phyloP scores from a whole-genome alignment of 2,888 invertebrate species.

The Drosophila vallismaia region DNA sequence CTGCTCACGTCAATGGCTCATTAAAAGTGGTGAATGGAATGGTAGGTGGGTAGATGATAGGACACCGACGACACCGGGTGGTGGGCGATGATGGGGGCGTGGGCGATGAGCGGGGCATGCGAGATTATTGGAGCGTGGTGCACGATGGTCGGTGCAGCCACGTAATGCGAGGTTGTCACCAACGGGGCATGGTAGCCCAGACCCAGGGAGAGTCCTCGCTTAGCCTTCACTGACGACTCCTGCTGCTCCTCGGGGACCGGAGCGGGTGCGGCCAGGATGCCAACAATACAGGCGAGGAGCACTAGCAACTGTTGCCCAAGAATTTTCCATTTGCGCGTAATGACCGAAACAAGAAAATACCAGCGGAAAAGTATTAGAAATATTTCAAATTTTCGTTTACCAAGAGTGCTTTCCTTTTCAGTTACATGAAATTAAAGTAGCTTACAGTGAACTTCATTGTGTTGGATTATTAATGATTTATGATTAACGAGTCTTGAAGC shows the following conservation, averaged over 20 bases:
- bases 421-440: neutral
- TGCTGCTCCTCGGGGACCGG: conserved; percentile 65
- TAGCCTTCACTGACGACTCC: conserved; percentile 70
- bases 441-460: conserved; percentile 78
- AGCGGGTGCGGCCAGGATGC: conserved; percentile 77
- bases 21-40: conserved; percentile 75
- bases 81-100: conserved; percentile 71
- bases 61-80: conserved; percentile 62
- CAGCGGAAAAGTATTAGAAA: neutral
- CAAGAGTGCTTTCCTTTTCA: conserved; percentile 1
- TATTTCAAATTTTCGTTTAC: conserved; percentile 4
- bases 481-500: neutral
- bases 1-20: conserved; percentile 10
- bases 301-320: conserved; percentile 59
- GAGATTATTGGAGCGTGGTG: conserved; percentile 75
- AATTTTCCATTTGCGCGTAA: conserved; percentile 44
- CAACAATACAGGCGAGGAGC: conserved; percentile 61
- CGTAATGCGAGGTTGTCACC: conserved; percentile 73
- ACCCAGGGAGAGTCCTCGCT: conserved; percentile 78
- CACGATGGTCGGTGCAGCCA: conserved; percentile 75
- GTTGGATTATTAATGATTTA: conserved; percentile 12
- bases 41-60: conserved; percentile 76
- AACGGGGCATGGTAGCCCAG: conserved; percentile 79
- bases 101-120: conserved; percentile 69
- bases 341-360: conserved; percentile 6